phyloP scores from a whole-genome alignment of 1,140 invertebrate species.

The Zaprionus inermis region DNA sequence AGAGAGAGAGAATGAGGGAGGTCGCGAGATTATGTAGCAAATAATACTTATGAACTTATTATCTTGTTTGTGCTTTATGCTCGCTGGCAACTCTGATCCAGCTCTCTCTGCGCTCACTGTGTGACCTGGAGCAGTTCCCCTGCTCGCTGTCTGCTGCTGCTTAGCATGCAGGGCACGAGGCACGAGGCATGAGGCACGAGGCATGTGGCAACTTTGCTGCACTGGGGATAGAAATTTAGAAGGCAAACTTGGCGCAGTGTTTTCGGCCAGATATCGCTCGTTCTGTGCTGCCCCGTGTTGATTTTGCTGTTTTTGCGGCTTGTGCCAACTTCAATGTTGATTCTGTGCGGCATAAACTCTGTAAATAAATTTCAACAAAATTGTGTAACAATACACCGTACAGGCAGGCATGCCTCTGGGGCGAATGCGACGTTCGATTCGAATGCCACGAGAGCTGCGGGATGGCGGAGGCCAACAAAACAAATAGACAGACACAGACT shows the following conservation, averaged over 20 bases:
- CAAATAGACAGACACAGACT: too few species aligned
- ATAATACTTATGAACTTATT: constrained; percentile 83
- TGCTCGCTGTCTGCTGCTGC: constrained; percentile 24
- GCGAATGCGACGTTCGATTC: constrained; percentile 56
- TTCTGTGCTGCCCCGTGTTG: constrained; percentile 48
- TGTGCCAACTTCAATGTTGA: constrained; percentile 79
- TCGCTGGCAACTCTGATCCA: constrained; percentile 27
- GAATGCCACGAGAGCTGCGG: constrained; percentile 13
- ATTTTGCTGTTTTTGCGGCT: constrained; percentile 26
- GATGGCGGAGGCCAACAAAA: background rate
- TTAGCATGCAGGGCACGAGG: constrained; percentile 75
- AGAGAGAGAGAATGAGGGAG: background rate
- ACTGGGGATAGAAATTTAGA: constrained; percentile 77
- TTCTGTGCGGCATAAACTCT: constrained; percentile 78
- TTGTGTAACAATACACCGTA: constrained; percentile 80
- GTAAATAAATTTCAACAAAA: constrained; percentile 83
- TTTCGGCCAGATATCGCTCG: constrained; percentile 71
- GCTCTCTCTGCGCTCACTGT: background rate
- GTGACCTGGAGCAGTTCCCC: constrained; percentile 20
- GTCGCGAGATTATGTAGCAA: constrained; percentile 69
- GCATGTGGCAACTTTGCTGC: constrained; percentile 51
- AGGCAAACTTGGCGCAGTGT: constrained; percentile 74
- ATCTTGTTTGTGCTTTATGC: constrained; percentile 76
- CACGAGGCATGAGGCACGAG: background rate
- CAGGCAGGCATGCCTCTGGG: constrained; percentile 72